Evolutionary conservation across 2,888 invertebrate species (phyloP).

Genomic region (Nephrotoma appendiculata): DNA sequence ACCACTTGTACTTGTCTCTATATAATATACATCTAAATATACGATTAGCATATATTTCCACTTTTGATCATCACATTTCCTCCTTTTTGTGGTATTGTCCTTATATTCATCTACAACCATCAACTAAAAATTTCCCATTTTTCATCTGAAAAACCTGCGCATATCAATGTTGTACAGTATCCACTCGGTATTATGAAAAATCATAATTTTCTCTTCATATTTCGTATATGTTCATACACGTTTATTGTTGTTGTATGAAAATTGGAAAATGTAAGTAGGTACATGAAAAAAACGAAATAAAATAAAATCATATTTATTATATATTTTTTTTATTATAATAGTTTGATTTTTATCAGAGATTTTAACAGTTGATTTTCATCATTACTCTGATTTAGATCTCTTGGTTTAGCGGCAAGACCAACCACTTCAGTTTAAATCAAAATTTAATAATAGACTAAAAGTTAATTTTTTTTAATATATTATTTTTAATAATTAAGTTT

Average conservation of each 20-base stretch:
- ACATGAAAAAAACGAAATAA: neutral
- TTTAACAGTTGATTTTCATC: neutral
- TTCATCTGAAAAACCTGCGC: neutral
- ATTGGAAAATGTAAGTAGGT: neutral
- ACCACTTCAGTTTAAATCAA: neutral
- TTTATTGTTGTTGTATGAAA: neutral
- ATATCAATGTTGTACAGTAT: neutral
- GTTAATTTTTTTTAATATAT: neutral
- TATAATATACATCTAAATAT: neutral
- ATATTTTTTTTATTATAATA: neutral
- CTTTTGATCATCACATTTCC: neutral
- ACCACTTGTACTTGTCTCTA: neutral
- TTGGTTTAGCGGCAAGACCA: neutral
- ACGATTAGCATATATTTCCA: neutral
- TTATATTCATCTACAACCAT: neutral
- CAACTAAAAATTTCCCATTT: neutral
- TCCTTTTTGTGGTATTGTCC: neutral
- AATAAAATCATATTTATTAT: neutral
- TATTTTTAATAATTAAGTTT: neutral
- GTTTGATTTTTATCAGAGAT: neutral
- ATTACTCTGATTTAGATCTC: neutral
- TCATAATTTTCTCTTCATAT: neutral
- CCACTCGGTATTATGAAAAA: neutral
- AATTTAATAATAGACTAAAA: neutral
- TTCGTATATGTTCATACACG: neutral